Percentiles rank a stretch among this genome's conserved stretches.
phyloP scores from a whole-genome alignment of 2,888 invertebrate species.

The Neria commutata region DNA sequence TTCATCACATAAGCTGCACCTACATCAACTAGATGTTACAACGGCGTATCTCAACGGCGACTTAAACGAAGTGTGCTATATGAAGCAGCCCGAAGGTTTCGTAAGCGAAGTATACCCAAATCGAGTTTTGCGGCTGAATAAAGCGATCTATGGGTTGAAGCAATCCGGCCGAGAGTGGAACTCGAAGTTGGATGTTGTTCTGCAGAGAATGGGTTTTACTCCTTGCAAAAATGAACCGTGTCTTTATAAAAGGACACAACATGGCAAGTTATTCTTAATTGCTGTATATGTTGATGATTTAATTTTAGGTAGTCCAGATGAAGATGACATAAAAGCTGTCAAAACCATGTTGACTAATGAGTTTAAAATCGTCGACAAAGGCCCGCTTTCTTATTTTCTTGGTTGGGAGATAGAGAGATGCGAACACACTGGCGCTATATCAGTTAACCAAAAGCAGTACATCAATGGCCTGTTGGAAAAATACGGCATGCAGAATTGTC shows the following conservation, averaged over 20 bases:
- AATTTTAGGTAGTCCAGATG: conserved; percentile 10
- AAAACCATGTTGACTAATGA: conserved; percentile 18
- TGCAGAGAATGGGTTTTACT: conserved; percentile 27
- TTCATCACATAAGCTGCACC: conserved; percentile 26
- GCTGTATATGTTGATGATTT: conserved; percentile 35
- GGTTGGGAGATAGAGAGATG: conserved; percentile 29
- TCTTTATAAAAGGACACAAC: conserved; percentile 17
- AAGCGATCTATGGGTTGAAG: conserved; percentile 37
- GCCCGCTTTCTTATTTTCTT: conserved; percentile 25
- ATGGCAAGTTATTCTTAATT: conserved; percentile 25
- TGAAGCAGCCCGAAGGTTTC: conserved; percentile 29
- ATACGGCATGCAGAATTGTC: conserved; percentile 13
- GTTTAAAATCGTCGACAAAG: conserved; percentile 27
- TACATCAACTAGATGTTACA: conserved; percentile 36
- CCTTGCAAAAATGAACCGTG: conserved; percentile 30
- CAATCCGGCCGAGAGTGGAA: conserved; percentile 39
- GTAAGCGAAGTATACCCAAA: conserved; percentile 3
- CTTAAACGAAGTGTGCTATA: conserved; percentile 30
- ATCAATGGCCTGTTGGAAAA: conserved; percentile 21
- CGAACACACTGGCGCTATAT: conserved; percentile 25
- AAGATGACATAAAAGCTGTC: conserved; percentile 17
- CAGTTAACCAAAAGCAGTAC: conserved; percentile 25
- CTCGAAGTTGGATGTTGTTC: conserved; percentile 24
- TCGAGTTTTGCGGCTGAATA: conserved; percentile 29
- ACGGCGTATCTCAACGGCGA: conserved; percentile 35